Percentiles rank a stretch among this genome's conserved stretches.
Evolutionary conservation across 2,113 vertebrate species (phyloP).

Genomic region (Colius striatus): DNA sequence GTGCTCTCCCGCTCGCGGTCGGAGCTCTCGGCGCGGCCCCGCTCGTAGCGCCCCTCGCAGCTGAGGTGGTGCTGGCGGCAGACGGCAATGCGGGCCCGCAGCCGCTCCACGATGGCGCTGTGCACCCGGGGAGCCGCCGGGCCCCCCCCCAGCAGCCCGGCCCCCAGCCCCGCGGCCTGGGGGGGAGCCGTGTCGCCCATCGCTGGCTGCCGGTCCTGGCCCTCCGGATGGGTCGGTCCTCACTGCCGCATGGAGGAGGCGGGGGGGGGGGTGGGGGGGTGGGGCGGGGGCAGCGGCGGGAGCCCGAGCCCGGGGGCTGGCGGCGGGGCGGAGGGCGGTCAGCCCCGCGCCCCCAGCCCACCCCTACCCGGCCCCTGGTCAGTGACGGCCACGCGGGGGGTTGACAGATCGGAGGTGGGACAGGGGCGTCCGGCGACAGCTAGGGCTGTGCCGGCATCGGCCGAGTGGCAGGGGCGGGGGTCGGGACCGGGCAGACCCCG

Average conservation of each 20-base stretch:
- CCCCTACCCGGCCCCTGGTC: background rate
- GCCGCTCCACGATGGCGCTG: conserved; percentile 93
- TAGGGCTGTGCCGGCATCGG: background rate
- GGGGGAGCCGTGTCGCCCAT: conserved; percentile 94
- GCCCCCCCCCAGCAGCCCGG: conserved; percentile 79
- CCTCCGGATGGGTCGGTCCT: conserved; percentile 13
- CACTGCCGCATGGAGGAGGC: conserved; percentile 55
- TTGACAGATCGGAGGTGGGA: conserved; percentile 13
- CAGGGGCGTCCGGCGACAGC: background rate
- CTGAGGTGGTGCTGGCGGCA: conserved; percentile 93
- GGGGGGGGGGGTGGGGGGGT: background rate
- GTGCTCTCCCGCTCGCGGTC: conserved; percentile 92
- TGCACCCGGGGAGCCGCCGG: conserved; percentile 87
- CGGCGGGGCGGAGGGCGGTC: conserved; percentile 2
- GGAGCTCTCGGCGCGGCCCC: conserved; percentile 87
- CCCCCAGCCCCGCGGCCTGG: conserved; percentile 84
- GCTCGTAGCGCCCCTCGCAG: conserved; percentile 91
- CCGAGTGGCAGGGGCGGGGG: no score
- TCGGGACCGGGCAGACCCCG: background rate
- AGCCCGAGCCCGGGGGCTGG: background rate
- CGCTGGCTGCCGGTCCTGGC: conserved; percentile 33
- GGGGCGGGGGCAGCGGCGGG: background rate
- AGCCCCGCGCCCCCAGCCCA: conserved; percentile 9
- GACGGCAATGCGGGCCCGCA: conserved; percentile 91
- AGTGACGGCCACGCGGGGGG: conserved; percentile 38